Evolutionary conservation across 2,888 invertebrate species (phyloP), one percentile per base, ranked within the genome.

Genomic region (Cryptocheilus praepositus): DNA sequence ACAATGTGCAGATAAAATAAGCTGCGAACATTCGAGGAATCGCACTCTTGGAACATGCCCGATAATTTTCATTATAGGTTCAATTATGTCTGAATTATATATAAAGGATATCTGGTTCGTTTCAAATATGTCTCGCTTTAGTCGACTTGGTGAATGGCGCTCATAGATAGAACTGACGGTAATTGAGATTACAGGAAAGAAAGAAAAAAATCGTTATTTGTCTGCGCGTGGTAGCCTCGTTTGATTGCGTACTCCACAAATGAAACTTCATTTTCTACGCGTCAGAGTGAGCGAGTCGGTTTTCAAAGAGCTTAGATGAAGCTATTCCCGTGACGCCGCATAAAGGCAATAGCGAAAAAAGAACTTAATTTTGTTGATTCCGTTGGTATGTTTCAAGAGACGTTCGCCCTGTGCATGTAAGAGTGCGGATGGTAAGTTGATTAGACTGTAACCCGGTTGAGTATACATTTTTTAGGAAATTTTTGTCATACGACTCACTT

Each of bases 301-400:
- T 76, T 61, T 74, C 65, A 68, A 68, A 76, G 67, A 65, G 53
- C 5, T 22, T 60, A 28, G 56, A 16, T n/a, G 52, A 46, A 59
- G 43, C 66, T 68, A 73, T 68, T 58, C 59, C 61, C 64, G 58
- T 62, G 71, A 64, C 69, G 49, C 62, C 59, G 65, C 65, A 68
- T 63, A 73, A 70, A 66, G 44, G 60, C 18, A 16, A 8, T 3
- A 13, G n/a, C 16, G 21, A 43, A 19, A 45, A 63, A 63, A 70
- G 65, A 71, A 60, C 61, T 74, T 79, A 67, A 79, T 77, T 79
- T 73, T 76, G 54, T 62, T 62, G 62, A 61, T 51, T 55, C 57
- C 45, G 25, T 49, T 52, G n/a, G 52, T 57, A 55, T 46, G 63
- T 73, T 49, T 45, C 56, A 51, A 61, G 67, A 64, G 44, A 16